Base-by-base conservation (phyloP, 2,113 vertebrate genomes). In the Bubalus kerabau region DNA sequence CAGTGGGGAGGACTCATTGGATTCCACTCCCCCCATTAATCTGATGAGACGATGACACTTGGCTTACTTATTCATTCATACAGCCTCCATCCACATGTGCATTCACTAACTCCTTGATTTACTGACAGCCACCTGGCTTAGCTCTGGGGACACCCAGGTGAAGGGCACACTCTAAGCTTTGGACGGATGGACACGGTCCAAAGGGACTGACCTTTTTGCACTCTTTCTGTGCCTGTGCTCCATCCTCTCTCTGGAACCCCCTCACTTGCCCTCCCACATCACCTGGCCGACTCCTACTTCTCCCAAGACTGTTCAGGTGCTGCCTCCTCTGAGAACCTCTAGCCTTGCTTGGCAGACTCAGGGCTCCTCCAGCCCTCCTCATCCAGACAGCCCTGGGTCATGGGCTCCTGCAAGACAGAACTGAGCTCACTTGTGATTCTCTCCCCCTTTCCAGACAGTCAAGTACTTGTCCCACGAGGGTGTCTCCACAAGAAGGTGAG, bases 1-100 rank as follows among this genome's bases (percentile, higher is more conserved):
- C 23, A 1, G n/a, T 0, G 5, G 52, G 74, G 57, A 12, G 30
- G 76, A 50, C 1, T 0, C 2, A 1, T 1, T 0, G 12, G 24
- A 52, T 14, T 21, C 56, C 21, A 10, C 67, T 40, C 23, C 23
- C 87, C 91, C 21, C 57, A 7, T 9, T 30, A 80, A 9, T 14
- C 5, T 12, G n/a, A 46, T 2, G n/a, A 23, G 60, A 28, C 4
- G 46, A 5, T 7, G 4, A n/a, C 16, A 5, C 24, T 60, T 28
- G 67, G 19, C 26, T 80, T 11, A 14, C 30, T 21, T 19, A 9
- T n/a, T 30, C 15, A 1, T 5, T 46, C 60, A 7, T 4, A 12
- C n/a, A 14, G 14, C 11, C 0, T 9, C 52, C 40, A 1, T 26
- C 32, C 56, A 6, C 4, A 0, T 15, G 60, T 40, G 48, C 23